phyloP scores from a whole-genome alignment of 1,140 invertebrate species.

The Ostrea edulis region DNA sequence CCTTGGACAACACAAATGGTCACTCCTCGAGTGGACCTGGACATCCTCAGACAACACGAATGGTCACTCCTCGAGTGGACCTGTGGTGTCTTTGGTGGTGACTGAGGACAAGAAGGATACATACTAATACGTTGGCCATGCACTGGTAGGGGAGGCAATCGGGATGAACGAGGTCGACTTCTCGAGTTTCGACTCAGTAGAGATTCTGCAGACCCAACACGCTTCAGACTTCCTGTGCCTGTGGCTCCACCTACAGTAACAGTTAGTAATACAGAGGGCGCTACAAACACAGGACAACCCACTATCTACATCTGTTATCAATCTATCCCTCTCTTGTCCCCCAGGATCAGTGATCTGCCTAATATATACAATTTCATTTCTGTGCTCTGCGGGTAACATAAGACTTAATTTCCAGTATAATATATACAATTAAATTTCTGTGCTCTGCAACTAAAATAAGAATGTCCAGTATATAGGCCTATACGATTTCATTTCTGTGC shows the following conservation, averaged over 20 bases:
- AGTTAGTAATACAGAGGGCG: background rate
- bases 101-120: background rate
- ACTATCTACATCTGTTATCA: background rate
- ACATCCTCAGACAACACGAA: too few relatives aligned
- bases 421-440: too few relatives aligned
- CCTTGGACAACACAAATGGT: too few relatives aligned
- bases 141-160: conserved; percentile 50
- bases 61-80: background rate
- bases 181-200: conserved; percentile 46
- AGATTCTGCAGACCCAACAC: conserved; percentile 74
- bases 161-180: background rate
- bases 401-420: too few relatives aligned
- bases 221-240: conserved; percentile 44
- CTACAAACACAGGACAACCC: background rate
- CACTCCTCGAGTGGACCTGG: too few relatives aligned
- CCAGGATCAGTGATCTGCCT: too few relatives aligned
- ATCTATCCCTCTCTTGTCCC: background rate
- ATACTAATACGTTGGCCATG: conserved; percentile 50
- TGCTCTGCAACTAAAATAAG: too few relatives aligned
- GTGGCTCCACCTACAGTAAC: conserved; percentile 23
- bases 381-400: too few relatives aligned
- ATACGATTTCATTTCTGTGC: too few relatives aligned
- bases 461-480: too few relatives aligned
- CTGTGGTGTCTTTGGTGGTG: background rate
- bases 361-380: too few relatives aligned